Conservation (phyloP, 2,888 invertebrate genomes). For the Amphipyra tragopoginis region DNA sequence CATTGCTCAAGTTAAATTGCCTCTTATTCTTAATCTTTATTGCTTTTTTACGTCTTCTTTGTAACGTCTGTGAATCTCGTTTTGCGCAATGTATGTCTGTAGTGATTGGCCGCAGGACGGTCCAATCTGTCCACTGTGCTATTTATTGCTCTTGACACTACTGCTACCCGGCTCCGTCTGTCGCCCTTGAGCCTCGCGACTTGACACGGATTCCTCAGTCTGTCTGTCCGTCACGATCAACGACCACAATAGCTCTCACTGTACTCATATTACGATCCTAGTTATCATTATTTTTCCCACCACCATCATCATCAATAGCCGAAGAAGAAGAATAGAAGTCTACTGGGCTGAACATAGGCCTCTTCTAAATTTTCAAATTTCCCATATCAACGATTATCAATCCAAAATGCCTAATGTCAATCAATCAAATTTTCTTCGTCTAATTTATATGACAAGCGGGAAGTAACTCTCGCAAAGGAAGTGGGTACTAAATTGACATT, state of each 20-base stretch:
- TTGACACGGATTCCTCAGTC: constrained; percentile 60
- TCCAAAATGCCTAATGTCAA: not conserved
- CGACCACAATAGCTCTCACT: constrained; percentile 32
- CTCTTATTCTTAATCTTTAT: constrained; percentile 17
- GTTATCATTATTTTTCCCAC: constrained; percentile 8
- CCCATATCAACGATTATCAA: not conserved
- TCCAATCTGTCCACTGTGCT: constrained; percentile 39
- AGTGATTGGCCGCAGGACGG: constrained; percentile 38
- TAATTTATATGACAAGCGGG: constrained; percentile 2
- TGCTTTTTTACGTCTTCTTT: not conserved
- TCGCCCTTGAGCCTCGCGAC: constrained; percentile 71
- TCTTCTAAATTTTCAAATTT: no score
- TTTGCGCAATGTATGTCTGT: not conserved
- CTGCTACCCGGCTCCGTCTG: constrained; percentile 29
- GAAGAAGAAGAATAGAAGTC: no score
- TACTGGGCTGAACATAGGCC: no score
- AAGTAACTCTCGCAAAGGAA: constrained; percentile 4
- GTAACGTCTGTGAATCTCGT: constrained; percentile 1
- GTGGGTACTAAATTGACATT: constrained; percentile 4
- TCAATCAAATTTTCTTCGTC: not conserved
- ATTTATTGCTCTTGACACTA: constrained; percentile 63
- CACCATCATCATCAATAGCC: not conserved
- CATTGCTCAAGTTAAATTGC: constrained; percentile 1
- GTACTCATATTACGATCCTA: constrained; percentile 30
- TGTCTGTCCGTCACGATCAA: constrained; percentile 33